Conservation (phyloP, 2,888 invertebrate genomes). For the Hoplodrina blanda region DNA sequence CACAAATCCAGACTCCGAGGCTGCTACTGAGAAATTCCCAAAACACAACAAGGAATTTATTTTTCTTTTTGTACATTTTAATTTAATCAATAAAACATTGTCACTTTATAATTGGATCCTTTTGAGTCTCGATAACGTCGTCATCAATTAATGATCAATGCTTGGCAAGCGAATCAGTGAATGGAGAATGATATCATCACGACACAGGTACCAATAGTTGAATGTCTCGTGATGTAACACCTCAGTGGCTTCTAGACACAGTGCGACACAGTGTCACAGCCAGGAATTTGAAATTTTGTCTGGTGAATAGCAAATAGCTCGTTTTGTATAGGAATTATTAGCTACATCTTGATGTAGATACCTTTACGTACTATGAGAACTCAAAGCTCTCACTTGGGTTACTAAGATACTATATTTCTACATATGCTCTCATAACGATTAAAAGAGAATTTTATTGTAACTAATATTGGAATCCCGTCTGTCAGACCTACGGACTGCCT, state of each 20-base stretch:
- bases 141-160: background rate
- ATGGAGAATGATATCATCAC: constrained; percentile 52
- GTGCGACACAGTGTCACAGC: constrained; percentile 31
- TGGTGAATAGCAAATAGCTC: constrained; percentile 43
- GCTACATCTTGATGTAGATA: constrained; percentile 2
- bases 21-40: too few relatives aligned
- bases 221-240: constrained; percentile 36
- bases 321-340: constrained; percentile 13
- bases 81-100: too few relatives aligned
- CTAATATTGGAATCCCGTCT: too few relatives aligned
- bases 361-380: background rate
- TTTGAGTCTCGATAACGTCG: background rate
- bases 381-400: background rate
- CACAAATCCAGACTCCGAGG: too few relatives aligned
- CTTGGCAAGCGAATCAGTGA: constrained; percentile 34
- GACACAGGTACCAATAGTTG: constrained; percentile 11
- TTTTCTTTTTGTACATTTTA: too few relatives aligned
- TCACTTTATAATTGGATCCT: background rate
- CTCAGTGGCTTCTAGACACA: constrained; percentile 23
- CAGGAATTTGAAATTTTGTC: constrained; percentile 49
- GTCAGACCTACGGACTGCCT: too few relatives aligned
- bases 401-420: too few relatives aligned
- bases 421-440: too few relatives aligned
- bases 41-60: too few relatives aligned
- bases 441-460: too few relatives aligned